Conservation (phyloP, 2,797 vertebrate genomes). For the Eupleurogrammus muticus region DNA sequence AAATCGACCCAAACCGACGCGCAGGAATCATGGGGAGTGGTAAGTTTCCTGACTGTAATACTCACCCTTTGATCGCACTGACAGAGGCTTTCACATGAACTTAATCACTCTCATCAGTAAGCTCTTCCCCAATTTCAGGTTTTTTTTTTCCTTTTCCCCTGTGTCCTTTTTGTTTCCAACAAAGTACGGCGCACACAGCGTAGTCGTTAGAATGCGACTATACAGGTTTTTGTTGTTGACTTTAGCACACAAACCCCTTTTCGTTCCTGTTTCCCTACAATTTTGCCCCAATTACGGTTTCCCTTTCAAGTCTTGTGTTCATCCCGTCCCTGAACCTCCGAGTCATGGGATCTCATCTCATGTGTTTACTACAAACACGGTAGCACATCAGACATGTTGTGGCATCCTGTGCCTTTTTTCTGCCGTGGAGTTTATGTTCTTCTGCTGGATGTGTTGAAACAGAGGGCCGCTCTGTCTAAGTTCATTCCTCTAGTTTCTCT, state of each 20-base stretch:
- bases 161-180: constrained; percentile 11
- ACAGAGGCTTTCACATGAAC: not conserved
- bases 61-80: not conserved
- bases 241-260: constrained; percentile 7
- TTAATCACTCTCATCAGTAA: not conserved
- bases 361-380: constrained; percentile 1
- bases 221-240: constrained; percentile 19
- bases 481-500: constrained; percentile 54
- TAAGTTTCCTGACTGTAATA: constrained; percentile 48
- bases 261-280: constrained; percentile 26
- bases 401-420: constrained; percentile 20
- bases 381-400: constrained; percentile 29
- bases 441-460: constrained; percentile 47
- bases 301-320: not conserved
- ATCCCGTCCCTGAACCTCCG: constrained; percentile 3
- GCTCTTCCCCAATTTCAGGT: not conserved
- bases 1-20: constrained; percentile 45
- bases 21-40: constrained; percentile 77
- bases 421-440: constrained; percentile 30
- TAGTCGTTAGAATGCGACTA: constrained; percentile 3
- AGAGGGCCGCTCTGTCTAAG: constrained; percentile 51
- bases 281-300: not conserved
- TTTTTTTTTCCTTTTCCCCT: not conserved
- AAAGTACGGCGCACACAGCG: not conserved
- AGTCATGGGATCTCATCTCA: constrained; percentile 21